Evolutionary conservation across 2,888 invertebrate genomes (phyloP), one percentile per base, ranked within the genome.

Genomic region (Epinotia brunnichana): DNA sequence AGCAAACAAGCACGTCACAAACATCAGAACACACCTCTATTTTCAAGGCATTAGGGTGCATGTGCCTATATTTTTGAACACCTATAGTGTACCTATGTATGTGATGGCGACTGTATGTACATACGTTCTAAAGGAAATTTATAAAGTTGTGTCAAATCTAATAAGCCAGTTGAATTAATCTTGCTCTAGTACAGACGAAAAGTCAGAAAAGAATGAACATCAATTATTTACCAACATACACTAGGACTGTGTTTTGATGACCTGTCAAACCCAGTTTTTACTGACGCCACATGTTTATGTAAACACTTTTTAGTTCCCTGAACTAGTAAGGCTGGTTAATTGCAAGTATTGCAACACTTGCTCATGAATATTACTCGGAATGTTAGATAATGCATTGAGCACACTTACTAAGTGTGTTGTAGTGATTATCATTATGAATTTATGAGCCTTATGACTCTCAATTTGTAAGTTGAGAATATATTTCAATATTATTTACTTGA

Each of bases 301-400:
- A 66, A 56, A 66, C 54, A 66, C n/a, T 56, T 64, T 64, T 66
- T 66, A 54, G 41, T 66, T 21, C 44, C 41, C 35, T 66, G 54
- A 56, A 24, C 56, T 24, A 56, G n/a, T 24, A 15, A 44, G 24
- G 59, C 60, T 3, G 48, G 61, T 54, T 54, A 17, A 48, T 62
- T 72, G 48, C 60, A 29, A 61, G 48, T 15, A 48, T 62, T 72
- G 48, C 60, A 29, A 61, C 59, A 59, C 59, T 21, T 57, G 59
- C 69, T 72, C 64, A 61, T 53, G 44, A 54, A 72, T 57, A 64
- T 48, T 67, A 48, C 61, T 44, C 35, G 56, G 29, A 67, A 56
- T 67, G 61, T 72, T 67, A 68, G 72, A 72, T 68, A 67, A 72
- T 21, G 1, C 1, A 13, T n/a, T 66, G 21, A 71, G 51, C 29